phyloP scores from a whole-genome alignment of 2,113 vertebrate species.

The Elgaria multicarinata region DNA sequence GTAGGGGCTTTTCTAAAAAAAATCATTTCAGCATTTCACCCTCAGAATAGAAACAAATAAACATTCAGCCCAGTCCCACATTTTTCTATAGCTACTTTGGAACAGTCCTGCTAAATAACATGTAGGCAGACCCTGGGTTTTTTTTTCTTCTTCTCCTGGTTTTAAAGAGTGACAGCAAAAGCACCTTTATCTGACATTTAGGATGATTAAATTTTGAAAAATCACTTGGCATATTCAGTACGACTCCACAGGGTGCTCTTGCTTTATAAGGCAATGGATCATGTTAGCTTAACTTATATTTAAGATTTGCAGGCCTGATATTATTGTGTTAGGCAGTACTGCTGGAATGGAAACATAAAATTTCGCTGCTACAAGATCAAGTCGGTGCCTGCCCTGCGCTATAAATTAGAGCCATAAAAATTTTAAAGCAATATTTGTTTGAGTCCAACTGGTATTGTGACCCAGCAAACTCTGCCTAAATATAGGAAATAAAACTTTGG shows the following conservation, averaged over 20 bases:
- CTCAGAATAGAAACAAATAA: constrained; percentile 48
- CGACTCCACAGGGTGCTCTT: constrained; percentile 79
- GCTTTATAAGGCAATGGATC: constrained; percentile 83
- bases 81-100: constrained; percentile 74
- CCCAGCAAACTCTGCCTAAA: constrained; percentile 58
- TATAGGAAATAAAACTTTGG: constrained; percentile 65
- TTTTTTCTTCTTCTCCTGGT: constrained; percentile 24
- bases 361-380: constrained; percentile 79
- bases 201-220: constrained; percentile 89
- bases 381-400: constrained; percentile 66
- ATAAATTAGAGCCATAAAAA: constrained; percentile 78
- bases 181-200: constrained; percentile 85
- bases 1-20: neutral
- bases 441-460: constrained; percentile 43
- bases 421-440: constrained; percentile 75
- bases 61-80: constrained; percentile 59
- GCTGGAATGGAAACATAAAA: constrained; percentile 82
- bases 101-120: constrained; percentile 80
- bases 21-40: too few species aligned
- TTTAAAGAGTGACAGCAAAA: constrained; percentile 90
- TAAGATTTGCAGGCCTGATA: constrained; percentile 78
- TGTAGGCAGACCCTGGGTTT: constrained; percentile 65
- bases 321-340: constrained; percentile 81
- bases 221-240: constrained; percentile 82
- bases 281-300: constrained; percentile 84